Base-by-base conservation (phyloP, 2,113 vertebrate genomes). In the Ochotona curzoniae region DNA sequence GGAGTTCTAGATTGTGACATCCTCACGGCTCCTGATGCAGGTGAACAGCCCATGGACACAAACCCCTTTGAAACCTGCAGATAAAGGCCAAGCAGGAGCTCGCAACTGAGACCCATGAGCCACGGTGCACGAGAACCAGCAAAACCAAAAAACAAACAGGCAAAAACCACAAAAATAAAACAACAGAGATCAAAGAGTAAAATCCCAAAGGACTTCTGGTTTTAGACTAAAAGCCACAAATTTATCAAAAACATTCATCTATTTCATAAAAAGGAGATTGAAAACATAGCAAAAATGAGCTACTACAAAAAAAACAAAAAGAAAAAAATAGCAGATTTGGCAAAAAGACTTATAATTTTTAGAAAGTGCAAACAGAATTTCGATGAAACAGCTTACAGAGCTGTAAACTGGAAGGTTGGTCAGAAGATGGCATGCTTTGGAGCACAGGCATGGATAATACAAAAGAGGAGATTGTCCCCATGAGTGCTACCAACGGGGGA, bases 281-380 rank as follows among this genome's bases (percentile, higher is more conserved):
- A 63, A 84, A 90, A 60, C 2, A 80, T 26, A 95, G 13, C 12
- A 61, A 78, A 84, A 60, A 47, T 6, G 66, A 84, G 30, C 2
- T 32, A 82, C 14, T 71, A 83, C 35, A 47, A 76, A 69, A 80
- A 54, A 66, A 21, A 10, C 15, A 91, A 49, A 44, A 44, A 44
- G 3, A 10, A 15, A 91, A 49, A 44, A 44, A 44, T 44, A 30
- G 25, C 54, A 66, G 23, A 66, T 67, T 69, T 80, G 57, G 54
- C 8, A 78, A 54, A 90, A 93, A 81, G 13, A 89, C 54, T 75
- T 32, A 38, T 1, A 60, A 95, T 57, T 76, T 87, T 35, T 35
- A 83, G 25, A 64, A 78, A 83, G 86, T 88, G 75, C 60, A 89
- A 89, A 30, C 20, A 73, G 44, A 10, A 76, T 76, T 10, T 9